Conservation (phyloP, 30 jellyfish, hydroid and myxozoan species). For the Sanderia malayensis region DNA sequence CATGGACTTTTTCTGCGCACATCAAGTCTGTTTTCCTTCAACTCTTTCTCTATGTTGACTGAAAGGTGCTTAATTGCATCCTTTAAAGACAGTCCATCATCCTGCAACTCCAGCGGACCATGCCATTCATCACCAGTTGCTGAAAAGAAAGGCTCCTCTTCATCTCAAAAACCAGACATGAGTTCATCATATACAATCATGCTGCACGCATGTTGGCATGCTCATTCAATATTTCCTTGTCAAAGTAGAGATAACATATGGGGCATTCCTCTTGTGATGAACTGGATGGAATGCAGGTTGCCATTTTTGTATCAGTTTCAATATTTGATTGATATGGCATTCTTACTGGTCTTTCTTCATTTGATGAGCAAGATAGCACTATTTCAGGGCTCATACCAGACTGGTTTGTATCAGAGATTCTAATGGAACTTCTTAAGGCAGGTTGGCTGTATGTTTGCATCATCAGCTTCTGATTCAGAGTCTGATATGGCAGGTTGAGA, state of each 20-base stretch:
- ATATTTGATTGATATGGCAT: background rate
- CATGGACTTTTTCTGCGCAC: background rate
- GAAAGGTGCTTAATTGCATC: background rate
- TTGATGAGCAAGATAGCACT: background rate
- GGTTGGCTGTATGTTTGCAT: background rate
- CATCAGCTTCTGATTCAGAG: constrained; percentile 1
- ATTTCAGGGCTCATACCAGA: background rate
- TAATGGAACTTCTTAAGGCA: background rate
- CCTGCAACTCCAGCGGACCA: background rate
- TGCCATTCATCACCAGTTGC: background rate
- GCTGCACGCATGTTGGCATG: background rate
- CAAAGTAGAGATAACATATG: background rate
- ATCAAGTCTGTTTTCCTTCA: background rate
- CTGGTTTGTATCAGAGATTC: background rate
- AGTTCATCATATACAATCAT: background rate
- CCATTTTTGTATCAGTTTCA: background rate
- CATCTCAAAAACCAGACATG: background rate
- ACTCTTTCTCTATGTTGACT: background rate
- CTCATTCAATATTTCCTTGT: background rate
- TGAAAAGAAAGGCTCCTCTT: background rate
- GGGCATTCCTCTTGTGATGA: constrained; percentile 5
- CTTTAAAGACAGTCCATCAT: background rate
- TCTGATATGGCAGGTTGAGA: background rate
- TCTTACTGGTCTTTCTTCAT: background rate
- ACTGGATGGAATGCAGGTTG: background rate